Evolutionary conservation across 2,888 invertebrate genomes (phyloP).

Genomic region (Dysmachus trigonus): DNA sequence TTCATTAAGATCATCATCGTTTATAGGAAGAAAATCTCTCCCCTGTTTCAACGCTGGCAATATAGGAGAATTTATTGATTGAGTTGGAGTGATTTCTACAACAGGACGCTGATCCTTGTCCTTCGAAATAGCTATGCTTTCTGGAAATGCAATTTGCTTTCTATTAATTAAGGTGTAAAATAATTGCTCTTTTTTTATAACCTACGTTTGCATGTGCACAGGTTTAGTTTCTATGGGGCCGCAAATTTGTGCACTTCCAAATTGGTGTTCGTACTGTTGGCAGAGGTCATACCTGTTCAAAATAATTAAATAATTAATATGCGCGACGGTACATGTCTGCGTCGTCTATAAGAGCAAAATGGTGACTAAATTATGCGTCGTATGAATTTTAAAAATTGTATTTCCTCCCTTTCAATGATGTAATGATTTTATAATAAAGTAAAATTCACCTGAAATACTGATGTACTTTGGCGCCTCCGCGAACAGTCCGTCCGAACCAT

Average conservation of each 20-base stretch:
- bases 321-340: neutral
- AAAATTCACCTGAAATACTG: conserved; percentile 55
- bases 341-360: neutral
- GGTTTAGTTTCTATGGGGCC: conserved; percentile 55
- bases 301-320: conserved; percentile 13
- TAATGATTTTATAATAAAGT: neutral
- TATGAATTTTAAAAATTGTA: conserved; percentile 30
- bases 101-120: neutral
- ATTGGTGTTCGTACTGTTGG: conserved; percentile 55
- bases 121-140: neutral
- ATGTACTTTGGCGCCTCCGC: conserved; percentile 54
- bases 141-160: conserved; percentile 48
- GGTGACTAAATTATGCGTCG: neutral
- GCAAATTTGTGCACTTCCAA: conserved; percentile 53
- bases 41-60: conserved; percentile 47
- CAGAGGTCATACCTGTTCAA: conserved; percentile 54
- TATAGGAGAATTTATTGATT: conserved; percentile 46
- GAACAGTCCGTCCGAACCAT: conserved; percentile 58
- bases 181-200: neutral
- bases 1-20: conserved; percentile 46
- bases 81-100: conserved; percentile 47
- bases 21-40: conserved; percentile 42
- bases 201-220: conserved; percentile 56
- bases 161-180: conserved; percentile 48
- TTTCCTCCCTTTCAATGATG: conserved; percentile 13